A percentile compares a stretch with the other conserved stretches of the same genome.
Conservation (phyloP, 2,888 invertebrate genomes). For the Ecliptopera silaceata region DNA sequence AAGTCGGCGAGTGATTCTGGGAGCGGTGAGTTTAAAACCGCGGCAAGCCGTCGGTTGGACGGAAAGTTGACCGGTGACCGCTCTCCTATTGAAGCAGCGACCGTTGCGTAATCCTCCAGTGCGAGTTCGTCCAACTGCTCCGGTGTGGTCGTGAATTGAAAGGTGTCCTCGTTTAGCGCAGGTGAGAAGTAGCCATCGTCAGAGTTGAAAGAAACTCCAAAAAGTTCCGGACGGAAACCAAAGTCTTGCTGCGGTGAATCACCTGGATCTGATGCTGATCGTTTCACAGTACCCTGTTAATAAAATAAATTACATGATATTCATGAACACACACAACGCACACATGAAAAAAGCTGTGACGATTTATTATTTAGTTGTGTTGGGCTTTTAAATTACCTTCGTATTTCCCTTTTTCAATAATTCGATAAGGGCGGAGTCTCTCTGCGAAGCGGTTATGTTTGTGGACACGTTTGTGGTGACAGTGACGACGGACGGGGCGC, state of each 20-base stretch:
- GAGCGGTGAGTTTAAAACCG: constrained; percentile 89
- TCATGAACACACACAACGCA: too few relatives aligned
- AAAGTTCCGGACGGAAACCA: constrained; percentile 84
- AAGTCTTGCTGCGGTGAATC: constrained; percentile 84
- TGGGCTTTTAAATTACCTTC: constrained; percentile 65
- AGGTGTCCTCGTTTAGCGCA: constrained; percentile 89
- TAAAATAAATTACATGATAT: constrained; percentile 18
- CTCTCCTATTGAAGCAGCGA: constrained; percentile 83
- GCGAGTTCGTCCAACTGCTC: constrained; percentile 86
- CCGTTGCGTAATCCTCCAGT: constrained; percentile 84
- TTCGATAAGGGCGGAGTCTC: constrained; percentile 91
- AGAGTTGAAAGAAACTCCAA: constrained; percentile 85
- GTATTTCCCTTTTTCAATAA: constrained; percentile 87
- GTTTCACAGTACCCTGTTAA: constrained; percentile 84
- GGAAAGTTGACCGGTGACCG: constrained; percentile 83
- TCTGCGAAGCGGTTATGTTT: constrained; percentile 68
- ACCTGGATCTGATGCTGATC: constrained; percentile 89
- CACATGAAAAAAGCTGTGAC: too few relatives aligned
- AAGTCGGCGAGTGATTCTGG: constrained; percentile 92
- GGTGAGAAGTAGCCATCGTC: constrained; percentile 86
- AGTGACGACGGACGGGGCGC: constrained; percentile 67
- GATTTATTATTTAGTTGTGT: constrained; percentile 1
- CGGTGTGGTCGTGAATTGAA: constrained; percentile 84
- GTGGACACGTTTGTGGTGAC: constrained; percentile 60
- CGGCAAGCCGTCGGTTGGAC: constrained; percentile 89